phyloP scores from a whole-genome alignment of 53 echinoderm and acorn worm genomes.

The Paracentrotus lividus region DNA sequence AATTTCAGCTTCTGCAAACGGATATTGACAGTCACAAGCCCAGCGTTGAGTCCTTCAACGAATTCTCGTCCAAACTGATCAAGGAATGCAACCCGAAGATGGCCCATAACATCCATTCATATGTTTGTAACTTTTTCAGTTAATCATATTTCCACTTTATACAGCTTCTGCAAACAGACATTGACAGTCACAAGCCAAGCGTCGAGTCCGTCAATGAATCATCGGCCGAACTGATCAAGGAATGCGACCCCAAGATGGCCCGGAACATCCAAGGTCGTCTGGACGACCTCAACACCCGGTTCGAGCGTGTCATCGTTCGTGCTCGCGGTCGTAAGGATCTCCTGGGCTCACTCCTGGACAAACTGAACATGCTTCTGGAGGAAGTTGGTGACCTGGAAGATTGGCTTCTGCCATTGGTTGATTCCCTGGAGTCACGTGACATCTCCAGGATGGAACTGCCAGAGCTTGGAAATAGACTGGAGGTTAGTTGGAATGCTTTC shows the following conservation, averaged over 20 bases:
- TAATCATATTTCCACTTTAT: not conserved
- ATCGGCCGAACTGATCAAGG: constrained; percentile 88
- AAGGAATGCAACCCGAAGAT: constrained; percentile 94
- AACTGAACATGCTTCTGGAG: constrained; percentile 83
- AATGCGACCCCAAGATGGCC: constrained; percentile 96
- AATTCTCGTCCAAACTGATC: constrained; percentile 89
- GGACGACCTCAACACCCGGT: constrained; percentile 97
- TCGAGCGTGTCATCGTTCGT: constrained; percentile 87
- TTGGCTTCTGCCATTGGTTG: constrained; percentile 91
- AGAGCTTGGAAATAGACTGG: constrained; percentile 89
- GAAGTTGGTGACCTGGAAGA: constrained; percentile 95
- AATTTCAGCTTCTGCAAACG: constrained; percentile 88
- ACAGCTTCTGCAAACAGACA: constrained; percentile 96
- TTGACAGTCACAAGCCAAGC: constrained; percentile 99
- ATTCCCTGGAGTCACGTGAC: constrained; percentile 90
- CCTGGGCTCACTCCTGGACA: constrained; percentile 86
- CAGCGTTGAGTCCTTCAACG: constrained; percentile 93
- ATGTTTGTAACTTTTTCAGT: not conserved
- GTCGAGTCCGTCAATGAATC: constrained; percentile 95
- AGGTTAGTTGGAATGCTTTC: constrained; percentile 71
- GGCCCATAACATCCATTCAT: constrained; percentile 95
- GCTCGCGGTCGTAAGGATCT: constrained; percentile 87
- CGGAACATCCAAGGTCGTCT: constrained; percentile 91
- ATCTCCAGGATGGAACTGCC: constrained; percentile 87
- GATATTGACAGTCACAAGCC: constrained; percentile 99